A percentile compares a stretch with the other conserved stretches of the same genome.
Conservation (phyloP, 2,113 vertebrate species). For the Sturnira hondurensis region DNA sequence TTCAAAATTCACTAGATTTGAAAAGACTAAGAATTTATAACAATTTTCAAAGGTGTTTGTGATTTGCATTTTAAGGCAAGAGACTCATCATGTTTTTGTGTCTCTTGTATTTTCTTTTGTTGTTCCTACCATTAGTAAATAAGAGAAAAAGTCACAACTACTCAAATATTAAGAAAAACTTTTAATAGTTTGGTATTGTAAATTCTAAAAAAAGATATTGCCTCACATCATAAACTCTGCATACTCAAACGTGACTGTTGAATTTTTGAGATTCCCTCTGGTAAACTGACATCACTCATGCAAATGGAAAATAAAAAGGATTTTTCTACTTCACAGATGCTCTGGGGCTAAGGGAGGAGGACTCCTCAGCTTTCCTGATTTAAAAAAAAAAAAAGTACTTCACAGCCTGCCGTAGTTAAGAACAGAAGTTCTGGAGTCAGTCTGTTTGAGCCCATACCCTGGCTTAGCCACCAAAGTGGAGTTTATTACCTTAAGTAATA, state of each 20-base stretch:
- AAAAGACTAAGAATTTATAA: not conserved
- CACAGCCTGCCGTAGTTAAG: not conserved
- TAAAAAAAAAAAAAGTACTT: not conserved
- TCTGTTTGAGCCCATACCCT: not conserved
- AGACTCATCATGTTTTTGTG: not conserved
- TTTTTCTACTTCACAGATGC: not conserved
- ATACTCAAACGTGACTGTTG: not conserved
- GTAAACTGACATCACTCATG: not conserved
- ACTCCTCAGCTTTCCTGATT: not conserved
- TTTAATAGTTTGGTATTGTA: not conserved
- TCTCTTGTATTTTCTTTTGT: not conserved
- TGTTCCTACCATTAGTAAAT: not conserved
- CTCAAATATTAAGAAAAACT: not conserved
- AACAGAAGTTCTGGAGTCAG: not conserved
- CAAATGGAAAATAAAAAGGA: not conserved
- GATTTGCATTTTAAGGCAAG: not conserved
- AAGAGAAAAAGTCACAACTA: not conserved
- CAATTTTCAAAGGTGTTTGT: not conserved
- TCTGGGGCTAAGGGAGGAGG: fast-evolving
- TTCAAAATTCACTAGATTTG: not conserved
- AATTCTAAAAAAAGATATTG: not conserved
- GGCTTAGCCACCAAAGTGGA: not conserved
- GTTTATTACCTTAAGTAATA: not conserved
- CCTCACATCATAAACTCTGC: not conserved
- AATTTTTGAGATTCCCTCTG: not conserved